phyloP scores from a whole-genome alignment of 2,797 vertebrate species.

The Cirrhinus molitorella region DNA sequence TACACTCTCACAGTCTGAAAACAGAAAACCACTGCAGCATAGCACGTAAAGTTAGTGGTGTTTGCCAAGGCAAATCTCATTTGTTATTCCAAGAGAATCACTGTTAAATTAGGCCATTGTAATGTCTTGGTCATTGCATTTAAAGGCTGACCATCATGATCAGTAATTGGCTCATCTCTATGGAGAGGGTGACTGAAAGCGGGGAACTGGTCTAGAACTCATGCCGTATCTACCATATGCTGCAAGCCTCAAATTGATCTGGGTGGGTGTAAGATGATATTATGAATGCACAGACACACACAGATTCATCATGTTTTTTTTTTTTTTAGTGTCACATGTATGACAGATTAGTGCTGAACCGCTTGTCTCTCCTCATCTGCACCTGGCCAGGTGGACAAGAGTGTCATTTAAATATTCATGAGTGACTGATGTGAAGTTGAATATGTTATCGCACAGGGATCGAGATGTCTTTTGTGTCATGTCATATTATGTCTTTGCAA shows the following conservation, averaged over 20 bases:
- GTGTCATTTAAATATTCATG: conserved; percentile 48
- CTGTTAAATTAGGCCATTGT: background rate
- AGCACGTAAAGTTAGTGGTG: background rate
- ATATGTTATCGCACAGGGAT: conserved; percentile 28
- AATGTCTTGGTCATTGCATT: background rate
- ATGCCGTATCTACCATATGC: background rate
- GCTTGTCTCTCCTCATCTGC: background rate
- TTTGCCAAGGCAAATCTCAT: background rate
- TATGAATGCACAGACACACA: background rate
- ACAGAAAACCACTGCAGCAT: background rate
- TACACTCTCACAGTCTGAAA: background rate
- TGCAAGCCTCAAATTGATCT: background rate
- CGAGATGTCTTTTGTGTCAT: conserved; percentile 7
- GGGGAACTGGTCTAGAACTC: background rate
- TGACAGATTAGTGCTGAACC: background rate
- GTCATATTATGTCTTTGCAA: conserved; percentile 11
- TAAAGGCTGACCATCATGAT: background rate
- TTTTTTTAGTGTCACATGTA: background rate
- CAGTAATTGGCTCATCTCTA: background rate
- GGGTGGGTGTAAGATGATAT: background rate
- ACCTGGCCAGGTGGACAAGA: background rate
- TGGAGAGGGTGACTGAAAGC: background rate
- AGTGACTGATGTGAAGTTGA: conserved; percentile 15
- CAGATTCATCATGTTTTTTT: background rate
- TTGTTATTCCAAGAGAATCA: background rate